Evolutionary conservation across 2,888 invertebrate species (phyloP).

Genomic region (Deroplatys truncata): DNA sequence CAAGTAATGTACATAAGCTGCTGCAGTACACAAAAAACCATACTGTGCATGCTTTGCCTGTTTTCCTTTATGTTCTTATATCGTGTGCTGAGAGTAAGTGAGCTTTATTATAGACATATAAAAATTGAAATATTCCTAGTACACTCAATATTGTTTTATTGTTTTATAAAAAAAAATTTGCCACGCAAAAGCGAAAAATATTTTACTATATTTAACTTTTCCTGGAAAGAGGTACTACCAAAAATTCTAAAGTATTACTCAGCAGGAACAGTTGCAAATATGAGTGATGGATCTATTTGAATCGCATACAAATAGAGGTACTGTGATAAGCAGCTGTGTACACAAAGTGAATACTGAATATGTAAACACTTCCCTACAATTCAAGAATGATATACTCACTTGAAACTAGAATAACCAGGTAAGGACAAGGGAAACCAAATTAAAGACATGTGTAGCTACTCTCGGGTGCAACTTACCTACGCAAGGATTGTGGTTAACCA

Average conservation of each 20-base stretch:
- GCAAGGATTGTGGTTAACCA: slow-evolving; percentile 90
- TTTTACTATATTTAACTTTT: not conserved
- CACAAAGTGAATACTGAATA: not conserved
- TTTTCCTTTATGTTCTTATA: not conserved
- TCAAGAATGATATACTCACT: not conserved
- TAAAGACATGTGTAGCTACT: not conserved
- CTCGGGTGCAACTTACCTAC: slow-evolving; percentile 67
- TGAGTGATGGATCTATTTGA: not conserved
- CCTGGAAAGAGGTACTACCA: not conserved
- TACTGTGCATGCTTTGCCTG: not conserved
- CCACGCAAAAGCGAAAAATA: not conserved
- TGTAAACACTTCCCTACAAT: not conserved
- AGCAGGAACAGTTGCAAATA: not conserved
- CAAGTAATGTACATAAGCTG: not conserved
- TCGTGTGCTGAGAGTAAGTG: not conserved
- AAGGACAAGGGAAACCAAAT: not conserved
- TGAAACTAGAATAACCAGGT: not conserved
- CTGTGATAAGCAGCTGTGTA: not conserved
- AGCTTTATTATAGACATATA: not conserved
- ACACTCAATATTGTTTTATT: not conserved
- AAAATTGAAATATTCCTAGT: not conserved
- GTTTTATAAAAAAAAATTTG: not conserved
- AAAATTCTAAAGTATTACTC: not conserved
- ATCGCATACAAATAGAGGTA: not conserved
- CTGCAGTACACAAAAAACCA: not conserved